Conservation (phyloP, 2,888 invertebrate genomes). For the Machimus rusticus region DNA sequence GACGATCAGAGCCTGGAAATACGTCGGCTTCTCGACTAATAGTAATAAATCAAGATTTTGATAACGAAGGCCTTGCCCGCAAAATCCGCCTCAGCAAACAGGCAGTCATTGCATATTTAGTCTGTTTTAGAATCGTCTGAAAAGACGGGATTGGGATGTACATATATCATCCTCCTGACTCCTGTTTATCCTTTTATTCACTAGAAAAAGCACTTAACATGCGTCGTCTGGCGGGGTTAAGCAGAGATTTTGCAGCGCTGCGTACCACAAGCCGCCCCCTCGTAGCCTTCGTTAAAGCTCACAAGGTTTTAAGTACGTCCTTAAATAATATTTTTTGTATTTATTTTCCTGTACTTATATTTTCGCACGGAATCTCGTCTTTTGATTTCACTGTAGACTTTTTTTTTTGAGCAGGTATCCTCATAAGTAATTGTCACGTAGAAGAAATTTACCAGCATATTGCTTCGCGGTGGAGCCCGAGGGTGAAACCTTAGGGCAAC, state of each 20-base stretch:
- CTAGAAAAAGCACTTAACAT: slow-evolving; percentile 15
- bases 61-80: background rate
- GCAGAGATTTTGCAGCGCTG: background rate
- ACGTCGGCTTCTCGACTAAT: background rate
- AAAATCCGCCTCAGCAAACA: background rate
- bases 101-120: background rate
- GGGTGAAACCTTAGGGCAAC: background rate
- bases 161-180: background rate
- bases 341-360: slow-evolving; percentile 13
- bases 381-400: background rate
- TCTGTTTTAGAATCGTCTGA: background rate
- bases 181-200: slow-evolving; percentile 16
- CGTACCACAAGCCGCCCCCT: background rate
- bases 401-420: slow-evolving; percentile 14
- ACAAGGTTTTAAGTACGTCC: slow-evolving; percentile 19
- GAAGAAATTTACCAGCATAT: background rate
- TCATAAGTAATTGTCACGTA: slow-evolving; percentile 27
- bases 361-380: slow-evolving; percentile 24
- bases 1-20: background rate
- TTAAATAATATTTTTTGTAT: slow-evolving; percentile 32
- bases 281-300: slow-evolving; percentile 3
- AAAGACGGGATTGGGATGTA: background rate
- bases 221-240: slow-evolving; percentile 1
- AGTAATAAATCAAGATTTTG: background rate
- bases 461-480: background rate